These are phyloP conservation scores for Bryconaethiops microstoma DNA, from an alignment of 2,797 vertebrate genomes.

Conservation along the genomic window DNA sequence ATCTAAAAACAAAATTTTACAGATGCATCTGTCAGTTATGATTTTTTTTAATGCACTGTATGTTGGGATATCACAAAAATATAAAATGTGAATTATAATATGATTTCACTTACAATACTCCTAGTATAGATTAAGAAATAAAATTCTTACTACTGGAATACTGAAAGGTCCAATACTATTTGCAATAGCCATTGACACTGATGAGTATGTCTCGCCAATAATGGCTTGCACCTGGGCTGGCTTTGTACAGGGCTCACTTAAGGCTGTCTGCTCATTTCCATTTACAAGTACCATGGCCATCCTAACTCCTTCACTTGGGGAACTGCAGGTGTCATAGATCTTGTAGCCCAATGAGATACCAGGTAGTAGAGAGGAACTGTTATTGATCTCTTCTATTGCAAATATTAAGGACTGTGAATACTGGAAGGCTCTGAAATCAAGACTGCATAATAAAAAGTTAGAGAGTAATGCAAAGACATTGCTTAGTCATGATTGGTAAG, in stretches of 20 bases:
- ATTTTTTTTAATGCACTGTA: neutral
- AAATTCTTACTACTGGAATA: constrained; percentile 65
- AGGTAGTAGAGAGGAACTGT: constrained; percentile 68
- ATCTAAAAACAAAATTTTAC: constrained; percentile 58
- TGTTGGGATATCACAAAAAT: neutral
- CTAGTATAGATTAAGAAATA: neutral
- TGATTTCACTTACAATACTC: neutral
- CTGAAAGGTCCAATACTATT: constrained; percentile 70
- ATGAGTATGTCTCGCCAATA: constrained; percentile 71
- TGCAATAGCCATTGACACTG: constrained; percentile 67
- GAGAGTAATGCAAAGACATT: neutral
- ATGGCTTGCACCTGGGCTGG: constrained; percentile 68
- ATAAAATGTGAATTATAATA: neutral
- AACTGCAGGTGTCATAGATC: constrained; percentile 69
- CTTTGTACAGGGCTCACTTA: constrained; percentile 54
- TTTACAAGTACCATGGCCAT: constrained; percentile 66
- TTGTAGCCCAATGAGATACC: constrained; percentile 67
- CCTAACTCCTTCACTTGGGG: constrained; percentile 61
- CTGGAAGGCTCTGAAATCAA: constrained; percentile 73
- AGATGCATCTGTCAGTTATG: neutral
- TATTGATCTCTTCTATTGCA: constrained; percentile 75
- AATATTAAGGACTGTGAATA: constrained; percentile 70
- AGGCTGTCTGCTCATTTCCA: constrained; percentile 45
- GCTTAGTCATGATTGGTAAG: neutral
- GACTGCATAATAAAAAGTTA: constrained; percentile 48